A percentile compares a stretch with the other conserved stretches of the same genome.
phyloP scores from a whole-genome alignment of 2,888 invertebrate species.

The Himalopsyche japonica region DNA sequence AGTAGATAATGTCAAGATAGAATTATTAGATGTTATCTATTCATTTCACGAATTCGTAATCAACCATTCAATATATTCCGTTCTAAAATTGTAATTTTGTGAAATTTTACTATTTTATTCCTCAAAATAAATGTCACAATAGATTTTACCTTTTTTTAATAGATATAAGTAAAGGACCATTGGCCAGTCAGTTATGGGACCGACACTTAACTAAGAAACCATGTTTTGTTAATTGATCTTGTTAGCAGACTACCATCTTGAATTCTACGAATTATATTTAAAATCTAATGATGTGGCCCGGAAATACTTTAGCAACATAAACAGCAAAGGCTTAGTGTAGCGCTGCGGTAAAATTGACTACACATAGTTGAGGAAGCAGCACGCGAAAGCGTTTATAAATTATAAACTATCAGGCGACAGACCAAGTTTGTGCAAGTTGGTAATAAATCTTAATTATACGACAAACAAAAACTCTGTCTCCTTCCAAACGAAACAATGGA shows the following conservation, averaged over 20 bases:
- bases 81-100: too few species aligned
- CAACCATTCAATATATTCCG: too few species aligned
- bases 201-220: not conserved
- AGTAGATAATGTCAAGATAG: too few species aligned
- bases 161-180: too few species aligned
- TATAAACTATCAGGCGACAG: conserved; percentile 25
- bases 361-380: not conserved
- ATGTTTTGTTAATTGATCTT: not conserved
- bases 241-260: not conserved
- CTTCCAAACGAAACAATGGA: conserved; percentile 3
- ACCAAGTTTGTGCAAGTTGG: conserved; percentile 16
- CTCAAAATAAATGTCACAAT: too few species aligned
- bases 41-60: too few species aligned
- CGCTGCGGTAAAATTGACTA: not conserved
- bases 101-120: too few species aligned
- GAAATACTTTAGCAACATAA: conserved; percentile 8
- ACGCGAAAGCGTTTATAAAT: conserved; percentile 21
- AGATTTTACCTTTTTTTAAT: too few species aligned
- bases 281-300: not conserved
- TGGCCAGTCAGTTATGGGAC: not conserved
- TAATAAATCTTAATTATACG: conserved; percentile 32
- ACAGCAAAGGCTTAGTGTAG: not conserved
- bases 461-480: conserved; percentile 21
- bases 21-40: too few species aligned
- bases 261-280: not conserved